Conservation (phyloP, 2,888 invertebrate genomes). For the Nomada ferruginata region DNA sequence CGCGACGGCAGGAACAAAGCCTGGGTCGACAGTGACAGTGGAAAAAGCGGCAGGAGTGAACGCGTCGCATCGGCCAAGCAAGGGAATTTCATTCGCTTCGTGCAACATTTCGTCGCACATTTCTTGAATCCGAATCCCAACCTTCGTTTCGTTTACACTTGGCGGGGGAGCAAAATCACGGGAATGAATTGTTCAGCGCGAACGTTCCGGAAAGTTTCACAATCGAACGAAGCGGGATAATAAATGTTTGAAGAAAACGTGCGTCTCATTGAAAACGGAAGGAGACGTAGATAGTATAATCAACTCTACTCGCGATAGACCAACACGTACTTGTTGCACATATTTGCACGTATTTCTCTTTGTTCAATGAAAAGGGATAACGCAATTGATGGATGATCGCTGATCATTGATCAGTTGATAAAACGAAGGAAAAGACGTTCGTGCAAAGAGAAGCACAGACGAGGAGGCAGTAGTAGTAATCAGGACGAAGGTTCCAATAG, state of each 20-base stretch:
- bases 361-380: too few species aligned
- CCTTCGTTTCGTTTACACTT: not conserved
- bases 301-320: slow-evolving; percentile 43
- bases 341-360: too few species aligned
- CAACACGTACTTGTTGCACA: slow-evolving; percentile 57
- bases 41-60: slow-evolving; percentile 20
- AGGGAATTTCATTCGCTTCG: slow-evolving; percentile 52
- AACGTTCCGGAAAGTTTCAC: not conserved
- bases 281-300: slow-evolving; percentile 31
- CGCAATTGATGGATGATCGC: not conserved
- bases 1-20: slow-evolving; percentile 35
- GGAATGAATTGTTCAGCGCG: slow-evolving; percentile 16
- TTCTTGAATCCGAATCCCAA: not conserved
- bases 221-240: not conserved
- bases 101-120: not conserved
- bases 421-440: not conserved
- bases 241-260: not conserved
- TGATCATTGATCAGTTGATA: not conserved
- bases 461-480: too few species aligned
- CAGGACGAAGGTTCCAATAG: slow-evolving; percentile 2
- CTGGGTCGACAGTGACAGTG: slow-evolving; percentile 14
- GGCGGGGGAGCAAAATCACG: slow-evolving; percentile 3
- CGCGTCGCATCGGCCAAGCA: too few species aligned
- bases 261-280: not conserved
- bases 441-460: too few species aligned